Base-by-base conservation (phyloP, 2,797 vertebrate species). In the Diglossa cyanea region DNA sequence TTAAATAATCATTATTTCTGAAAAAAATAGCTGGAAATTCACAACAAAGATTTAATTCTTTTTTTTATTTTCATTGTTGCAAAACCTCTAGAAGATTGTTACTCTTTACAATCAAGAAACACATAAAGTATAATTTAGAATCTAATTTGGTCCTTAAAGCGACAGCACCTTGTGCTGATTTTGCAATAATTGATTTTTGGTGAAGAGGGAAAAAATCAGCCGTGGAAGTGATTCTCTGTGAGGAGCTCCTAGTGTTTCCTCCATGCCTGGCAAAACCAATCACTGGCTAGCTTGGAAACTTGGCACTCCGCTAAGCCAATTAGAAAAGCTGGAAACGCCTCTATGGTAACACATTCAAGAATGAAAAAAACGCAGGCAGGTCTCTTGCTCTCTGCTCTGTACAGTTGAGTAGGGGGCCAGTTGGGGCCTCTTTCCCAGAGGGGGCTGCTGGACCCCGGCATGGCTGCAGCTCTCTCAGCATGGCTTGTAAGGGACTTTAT, bases 361-460 rank as follows among this genome's bases (percentile, higher is more conserved):
- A 44, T 4, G 3, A 53, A 44, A 28, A 28, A 53, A 7, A n/a
- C 2, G 3, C 2, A 1, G 39, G 39, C 44, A 63, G 39, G 2
- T 44, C 31, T 76, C 39, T 76, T 53, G 25, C 24, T 33, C 18
- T 19, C 9, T 42, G 14, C 19, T 42, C 12, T 28, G 37, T 33
- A 18, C 19, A 30, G 11, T 8, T 13, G 19, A 53, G 12, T 9
- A 53, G 16, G 31, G 9, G 31, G 31, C 5, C 6, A 4, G 24
- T 7, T 25, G 8, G 31, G 25, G 58, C 9, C 11, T 9, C 15
- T 24, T 42, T 33, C 19, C 16, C 0, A 1, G 31, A 62, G 7
- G 9, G 24, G 11, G 15, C 19, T 2, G 8, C 57, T 62, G 30
- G 30, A 62, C 18, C 14, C 14, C 2, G 0, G 14, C 1, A 0